Evolutionary conservation across 2,888 invertebrate species (phyloP).

Genomic region (Drosophila pseudotakahashii): DNA sequence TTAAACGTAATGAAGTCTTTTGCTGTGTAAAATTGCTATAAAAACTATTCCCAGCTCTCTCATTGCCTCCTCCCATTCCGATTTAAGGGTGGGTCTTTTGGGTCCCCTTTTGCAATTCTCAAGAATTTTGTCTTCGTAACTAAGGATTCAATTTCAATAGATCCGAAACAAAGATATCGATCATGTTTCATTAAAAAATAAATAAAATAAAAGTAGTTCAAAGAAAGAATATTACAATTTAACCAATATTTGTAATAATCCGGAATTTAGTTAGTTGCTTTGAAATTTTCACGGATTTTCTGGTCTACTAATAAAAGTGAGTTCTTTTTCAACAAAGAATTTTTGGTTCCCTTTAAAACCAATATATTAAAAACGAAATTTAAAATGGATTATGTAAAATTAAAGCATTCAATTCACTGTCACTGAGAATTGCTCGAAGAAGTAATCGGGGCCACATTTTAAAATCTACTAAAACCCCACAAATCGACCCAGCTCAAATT

Average conservation of each 20-base stretch:
- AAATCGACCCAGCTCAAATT: slow-evolving; percentile 3
- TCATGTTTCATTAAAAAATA: background rate
- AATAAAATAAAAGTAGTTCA: background rate
- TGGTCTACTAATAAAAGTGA: background rate
- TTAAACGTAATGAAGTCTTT: slow-evolving; percentile 77
- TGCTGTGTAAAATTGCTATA: slow-evolving; percentile 77
- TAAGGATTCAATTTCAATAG: background rate
- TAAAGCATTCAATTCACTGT: background rate
- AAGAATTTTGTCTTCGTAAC: background rate
- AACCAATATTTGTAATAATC: background rate
- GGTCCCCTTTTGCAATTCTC: background rate
- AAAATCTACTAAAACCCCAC: background rate
- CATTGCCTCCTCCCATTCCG: slow-evolving; percentile 11
- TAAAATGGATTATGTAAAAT: background rate
- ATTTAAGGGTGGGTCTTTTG: slow-evolving; percentile 9
- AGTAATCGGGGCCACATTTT: too few relatives aligned
- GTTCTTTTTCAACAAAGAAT: background rate
- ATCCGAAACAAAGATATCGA: background rate
- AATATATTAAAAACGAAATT: background rate
- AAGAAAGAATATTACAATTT: background rate
- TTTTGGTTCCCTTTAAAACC: background rate
- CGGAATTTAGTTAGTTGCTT: background rate
- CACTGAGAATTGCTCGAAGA: slow-evolving; percentile 7
- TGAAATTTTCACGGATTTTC: background rate
- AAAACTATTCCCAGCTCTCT: slow-evolving; percentile 56